Evolutionary conservation across 2,888 invertebrate genomes (phyloP).

Genomic region (Octonoba sinensis): DNA sequence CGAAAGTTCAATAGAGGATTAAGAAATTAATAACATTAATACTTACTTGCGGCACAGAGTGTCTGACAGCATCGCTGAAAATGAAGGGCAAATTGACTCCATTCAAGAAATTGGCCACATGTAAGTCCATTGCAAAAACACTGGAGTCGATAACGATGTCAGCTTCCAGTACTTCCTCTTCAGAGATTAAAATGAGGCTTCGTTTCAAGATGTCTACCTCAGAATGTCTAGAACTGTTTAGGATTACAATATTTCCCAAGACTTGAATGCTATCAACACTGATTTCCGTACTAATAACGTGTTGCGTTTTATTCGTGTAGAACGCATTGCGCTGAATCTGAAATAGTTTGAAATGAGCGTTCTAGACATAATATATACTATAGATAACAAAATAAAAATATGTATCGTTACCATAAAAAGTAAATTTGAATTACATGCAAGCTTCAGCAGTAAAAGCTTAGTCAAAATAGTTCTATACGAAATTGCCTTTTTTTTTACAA

Average conservation of each 20-base stretch:
- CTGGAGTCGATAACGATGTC: conserved; percentile 4
- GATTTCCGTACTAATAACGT: conserved; percentile 9
- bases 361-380: no score
- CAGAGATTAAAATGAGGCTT: conserved; percentile 15
- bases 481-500: no score
- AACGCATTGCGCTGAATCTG: conserved; percentile 20
- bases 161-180: conserved; percentile 23
- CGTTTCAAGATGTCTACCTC: conserved; percentile 9
- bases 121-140: not conserved
- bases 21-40: no score
- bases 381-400: no score
- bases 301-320: conserved; percentile 24
- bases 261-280: conserved; percentile 19
- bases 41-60: conserved; percentile 42
- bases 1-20: no score
- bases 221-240: conserved; percentile 8
- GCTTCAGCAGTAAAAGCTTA: no score
- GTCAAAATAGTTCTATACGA: no score
- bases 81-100: conserved; percentile 2
- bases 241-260: conserved; percentile 24
- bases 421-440: no score
- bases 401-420: no score
- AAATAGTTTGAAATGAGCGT: not conserved
- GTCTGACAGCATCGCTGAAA: conserved; percentile 38
- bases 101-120: not conserved